Conservation (phyloP, 2,888 invertebrate genomes). For the Bedellia somnulentella region DNA sequence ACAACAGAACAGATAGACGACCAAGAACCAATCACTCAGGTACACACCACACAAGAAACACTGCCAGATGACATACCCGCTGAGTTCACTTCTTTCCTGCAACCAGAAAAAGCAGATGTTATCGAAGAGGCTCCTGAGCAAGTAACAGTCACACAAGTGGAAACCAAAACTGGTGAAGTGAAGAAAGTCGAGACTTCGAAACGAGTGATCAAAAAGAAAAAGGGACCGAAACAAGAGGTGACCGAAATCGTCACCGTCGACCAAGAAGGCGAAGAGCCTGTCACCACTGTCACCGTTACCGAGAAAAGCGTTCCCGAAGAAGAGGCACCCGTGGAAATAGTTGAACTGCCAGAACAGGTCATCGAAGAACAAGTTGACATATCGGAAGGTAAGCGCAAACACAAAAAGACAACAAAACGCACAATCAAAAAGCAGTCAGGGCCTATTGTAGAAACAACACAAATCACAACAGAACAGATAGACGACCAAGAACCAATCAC, state of each 20-base stretch:
- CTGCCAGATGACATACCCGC: conserved; percentile 4
- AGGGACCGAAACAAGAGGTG: conserved; percentile 13
- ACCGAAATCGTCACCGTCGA: conserved; percentile 15
- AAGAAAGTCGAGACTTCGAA: conserved; percentile 10
- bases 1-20: conserved; percentile 23
- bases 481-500: conserved; percentile 19
- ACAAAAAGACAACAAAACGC: conserved; percentile 10
- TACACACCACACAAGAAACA: conserved; percentile 11
- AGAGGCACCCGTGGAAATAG: conserved; percentile 2
- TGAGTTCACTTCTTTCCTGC: conserved; percentile 1
- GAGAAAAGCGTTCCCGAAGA: conserved; percentile 11
- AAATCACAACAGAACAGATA: conserved; percentile 46
- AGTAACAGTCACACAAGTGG: conserved; percentile 10
- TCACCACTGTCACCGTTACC: conserved; percentile 11
- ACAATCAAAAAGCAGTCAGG: conserved; percentile 6
- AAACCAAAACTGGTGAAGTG: conserved; percentile 14
- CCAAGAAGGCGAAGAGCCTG: conserved; percentile 13
- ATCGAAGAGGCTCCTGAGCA: conserved; percentile 10
- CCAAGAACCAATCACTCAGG: conserved; percentile 15
- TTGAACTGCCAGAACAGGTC: conserved; percentile 16
- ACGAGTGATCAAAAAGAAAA: conserved; percentile 12
- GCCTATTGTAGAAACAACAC: conserved; percentile 19
- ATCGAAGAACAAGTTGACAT: not conserved
- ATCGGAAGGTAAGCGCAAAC: conserved; percentile 13
- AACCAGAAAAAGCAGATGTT: conserved; percentile 8